phyloP scores from a whole-genome alignment of 2,797 vertebrate genomes.

The Lithobates sylvaticus region DNA sequence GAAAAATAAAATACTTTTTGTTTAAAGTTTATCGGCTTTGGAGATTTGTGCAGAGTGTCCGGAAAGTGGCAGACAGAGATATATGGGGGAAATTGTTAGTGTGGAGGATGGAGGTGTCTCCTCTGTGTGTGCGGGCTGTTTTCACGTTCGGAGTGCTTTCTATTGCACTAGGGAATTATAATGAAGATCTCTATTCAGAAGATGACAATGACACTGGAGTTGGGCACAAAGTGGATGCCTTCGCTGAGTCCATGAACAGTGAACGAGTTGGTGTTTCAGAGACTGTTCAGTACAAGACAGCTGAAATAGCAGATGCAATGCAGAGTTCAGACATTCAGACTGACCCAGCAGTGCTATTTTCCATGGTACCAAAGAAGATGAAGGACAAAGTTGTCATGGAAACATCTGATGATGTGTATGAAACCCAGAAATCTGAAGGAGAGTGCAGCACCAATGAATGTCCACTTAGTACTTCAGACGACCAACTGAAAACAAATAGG shows the following conservation, averaged over 20 bases:
- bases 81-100: background rate
- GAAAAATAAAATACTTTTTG: too few relatives aligned
- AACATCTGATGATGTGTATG: conserved; percentile 64
- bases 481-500: conserved; percentile 59
- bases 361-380: conserved; percentile 80
- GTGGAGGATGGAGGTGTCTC: background rate
- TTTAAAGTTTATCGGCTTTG: too few relatives aligned
- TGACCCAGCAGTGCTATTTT: conserved; percentile 75
- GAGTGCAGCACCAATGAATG: conserved; percentile 68
- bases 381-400: conserved; percentile 66
- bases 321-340: conserved; percentile 75
- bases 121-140: background rate
- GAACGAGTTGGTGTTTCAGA: conserved; percentile 44
- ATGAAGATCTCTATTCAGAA: conserved; percentile 17
- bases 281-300: conserved; percentile 77
- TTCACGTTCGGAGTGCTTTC: background rate
- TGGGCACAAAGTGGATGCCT: conserved; percentile 66
- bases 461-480: background rate
- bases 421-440: conserved; percentile 64
- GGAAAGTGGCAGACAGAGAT: background rate
- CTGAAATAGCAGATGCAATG: conserved; percentile 86
- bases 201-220: conserved; percentile 63
- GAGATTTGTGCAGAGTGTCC: too few relatives aligned
- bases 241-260: conserved; percentile 32
- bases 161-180: conserved; percentile 50